Evolutionary conservation across 1,140 invertebrate genomes (phyloP).

Genomic region (Monochamus saltuarius): DNA sequence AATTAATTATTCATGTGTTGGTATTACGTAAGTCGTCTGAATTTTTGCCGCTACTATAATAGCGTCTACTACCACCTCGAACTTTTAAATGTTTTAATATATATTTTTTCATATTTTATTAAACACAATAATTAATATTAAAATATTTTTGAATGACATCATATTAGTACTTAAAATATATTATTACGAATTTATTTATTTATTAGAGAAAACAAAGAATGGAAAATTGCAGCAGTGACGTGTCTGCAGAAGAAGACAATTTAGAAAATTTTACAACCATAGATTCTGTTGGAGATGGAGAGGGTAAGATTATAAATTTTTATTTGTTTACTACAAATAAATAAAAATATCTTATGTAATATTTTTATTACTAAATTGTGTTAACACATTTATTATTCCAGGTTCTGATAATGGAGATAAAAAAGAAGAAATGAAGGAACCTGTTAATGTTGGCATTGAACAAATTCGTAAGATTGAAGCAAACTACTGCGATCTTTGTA

Average conservation of each 20-base stretch:
- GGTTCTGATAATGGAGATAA: conserved; percentile 54
- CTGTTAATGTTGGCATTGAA: conserved; percentile 74
- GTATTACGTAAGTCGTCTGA: too few relatives aligned
- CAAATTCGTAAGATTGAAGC: conserved; percentile 73
- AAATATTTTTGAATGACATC: too few relatives aligned
- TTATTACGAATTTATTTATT: too few relatives aligned
- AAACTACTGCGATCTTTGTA: conserved; percentile 74
- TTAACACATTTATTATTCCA: conserved; percentile 19
- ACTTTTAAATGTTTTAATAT: too few relatives aligned
- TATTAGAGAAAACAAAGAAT: conserved; percentile 60
- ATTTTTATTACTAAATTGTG: not conserved
- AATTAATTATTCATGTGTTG: too few relatives aligned
- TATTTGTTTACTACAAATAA: conserved; percentile 8
- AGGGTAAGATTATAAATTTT: conserved; percentile 51
- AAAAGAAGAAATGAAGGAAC: conserved; percentile 51
- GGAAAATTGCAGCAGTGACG: conserved; percentile 48
- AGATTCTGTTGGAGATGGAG: conserved; percentile 80
- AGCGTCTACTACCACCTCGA: too few relatives aligned
- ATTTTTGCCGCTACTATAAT: too few relatives aligned
- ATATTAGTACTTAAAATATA: too few relatives aligned
- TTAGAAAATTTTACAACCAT: conserved; percentile 81
- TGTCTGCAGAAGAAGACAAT: conserved; percentile 72
- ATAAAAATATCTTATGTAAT: not conserved
- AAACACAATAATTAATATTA: too few relatives aligned
- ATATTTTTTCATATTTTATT: too few relatives aligned